These are phyloP conservation scores for Orientallactaga sibirica DNA, from an alignment of 2,797 vertebrate genomes.

Conservation along the genomic window DNA sequence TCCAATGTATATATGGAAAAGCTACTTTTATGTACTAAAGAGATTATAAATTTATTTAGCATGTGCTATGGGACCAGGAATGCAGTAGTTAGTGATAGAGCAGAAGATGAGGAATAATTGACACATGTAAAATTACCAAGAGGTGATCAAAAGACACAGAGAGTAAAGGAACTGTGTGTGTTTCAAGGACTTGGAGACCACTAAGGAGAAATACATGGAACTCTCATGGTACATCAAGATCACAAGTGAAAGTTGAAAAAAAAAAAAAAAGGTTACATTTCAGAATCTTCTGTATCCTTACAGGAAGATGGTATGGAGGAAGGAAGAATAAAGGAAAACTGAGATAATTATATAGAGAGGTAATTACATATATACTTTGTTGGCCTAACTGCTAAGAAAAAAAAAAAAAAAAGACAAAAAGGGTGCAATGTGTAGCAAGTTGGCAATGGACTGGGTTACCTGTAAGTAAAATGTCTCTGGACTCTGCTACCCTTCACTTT, in stretches of 20 bases:
- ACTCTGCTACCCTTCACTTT: background rate
- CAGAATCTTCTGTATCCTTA: background rate
- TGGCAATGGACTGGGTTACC: background rate
- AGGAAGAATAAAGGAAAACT: background rate
- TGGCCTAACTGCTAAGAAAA: background rate
- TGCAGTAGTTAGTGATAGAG: background rate
- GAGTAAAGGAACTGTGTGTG: background rate
- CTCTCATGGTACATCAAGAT: background rate
- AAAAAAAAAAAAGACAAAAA: background rate
- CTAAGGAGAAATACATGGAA: background rate
- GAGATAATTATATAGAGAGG: background rate
- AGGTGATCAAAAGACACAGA: conserved; percentile 33
- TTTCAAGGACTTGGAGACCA: background rate
- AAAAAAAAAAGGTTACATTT: conserved; percentile 33
- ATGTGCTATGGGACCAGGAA: background rate
- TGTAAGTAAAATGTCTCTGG: conserved; percentile 9
- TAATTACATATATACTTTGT: background rate
- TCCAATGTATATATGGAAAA: background rate
- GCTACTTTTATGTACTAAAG: conserved; percentile 50
- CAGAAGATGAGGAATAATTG: background rate
- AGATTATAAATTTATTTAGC: conserved; percentile 55
- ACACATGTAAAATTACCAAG: conserved; percentile 19
- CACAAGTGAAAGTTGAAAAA: background rate
- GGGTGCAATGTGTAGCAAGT: background rate
- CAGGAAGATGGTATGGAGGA: background rate